Conservation (phyloP, 2,113 vertebrate genomes). For the Cairina moschata region DNA sequence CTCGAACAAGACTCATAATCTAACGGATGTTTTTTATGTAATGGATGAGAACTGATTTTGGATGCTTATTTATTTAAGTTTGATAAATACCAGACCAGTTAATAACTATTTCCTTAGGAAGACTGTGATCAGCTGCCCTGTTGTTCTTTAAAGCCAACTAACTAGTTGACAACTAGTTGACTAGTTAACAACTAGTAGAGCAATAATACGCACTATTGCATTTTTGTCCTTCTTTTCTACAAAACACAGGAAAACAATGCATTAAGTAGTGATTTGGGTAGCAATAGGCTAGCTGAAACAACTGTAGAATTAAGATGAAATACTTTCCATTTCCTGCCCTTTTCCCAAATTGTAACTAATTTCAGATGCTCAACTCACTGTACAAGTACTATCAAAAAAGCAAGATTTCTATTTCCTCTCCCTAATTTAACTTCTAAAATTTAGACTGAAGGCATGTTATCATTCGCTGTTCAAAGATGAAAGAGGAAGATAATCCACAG, state of each 20-base stretch:
- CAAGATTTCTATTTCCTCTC: neutral
- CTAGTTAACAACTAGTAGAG: neutral
- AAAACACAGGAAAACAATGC: neutral
- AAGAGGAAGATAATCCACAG: neutral
- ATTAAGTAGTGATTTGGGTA: neutral
- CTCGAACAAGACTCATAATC: neutral
- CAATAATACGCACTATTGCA: neutral
- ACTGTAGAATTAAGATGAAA: neutral
- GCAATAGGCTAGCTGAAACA: neutral
- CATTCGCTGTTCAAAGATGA: neutral
- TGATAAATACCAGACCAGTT: neutral
- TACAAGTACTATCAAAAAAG: neutral
- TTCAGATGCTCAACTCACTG: neutral
- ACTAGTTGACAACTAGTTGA: no score
- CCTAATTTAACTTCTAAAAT: neutral
- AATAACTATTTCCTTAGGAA: neutral
- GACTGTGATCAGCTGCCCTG: neutral
- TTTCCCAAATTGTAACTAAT: neutral
- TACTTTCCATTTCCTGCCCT: neutral
- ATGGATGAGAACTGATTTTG: neutral
- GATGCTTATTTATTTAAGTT: neutral
- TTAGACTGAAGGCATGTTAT: neutral
- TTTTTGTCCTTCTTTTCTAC: neutral
- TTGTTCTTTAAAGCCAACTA: neutral
- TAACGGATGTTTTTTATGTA: neutral